Conservation (phyloP, 2,113 vertebrate genomes). For the Malaclemys terrapin region DNA sequence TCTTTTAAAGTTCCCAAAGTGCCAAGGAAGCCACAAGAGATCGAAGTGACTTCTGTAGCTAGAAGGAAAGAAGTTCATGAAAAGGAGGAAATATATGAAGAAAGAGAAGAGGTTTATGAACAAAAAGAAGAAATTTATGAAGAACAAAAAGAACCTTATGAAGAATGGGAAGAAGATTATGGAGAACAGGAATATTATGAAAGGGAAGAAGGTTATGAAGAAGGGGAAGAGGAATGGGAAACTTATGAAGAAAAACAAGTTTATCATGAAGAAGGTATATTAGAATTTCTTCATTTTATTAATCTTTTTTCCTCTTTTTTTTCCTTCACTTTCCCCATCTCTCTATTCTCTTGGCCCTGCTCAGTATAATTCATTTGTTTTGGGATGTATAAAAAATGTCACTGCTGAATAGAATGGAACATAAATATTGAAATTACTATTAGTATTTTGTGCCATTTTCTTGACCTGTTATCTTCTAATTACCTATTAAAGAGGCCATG, state of each 20-base stretch:
- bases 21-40: constrained; percentile 81
- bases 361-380: background rate
- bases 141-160: constrained; percentile 69
- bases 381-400: background rate
- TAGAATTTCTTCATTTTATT: background rate
- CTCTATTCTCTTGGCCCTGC: background rate
- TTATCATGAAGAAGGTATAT: constrained; percentile 79
- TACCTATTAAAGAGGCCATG: background rate
- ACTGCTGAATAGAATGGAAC: background rate
- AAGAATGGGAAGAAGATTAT: constrained; percentile 84
- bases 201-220: constrained; percentile 78
- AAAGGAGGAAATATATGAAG: constrained; percentile 63
- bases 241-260: constrained; percentile 76
- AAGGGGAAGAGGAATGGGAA: constrained; percentile 76
- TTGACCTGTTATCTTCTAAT: background rate
- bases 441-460: background rate
- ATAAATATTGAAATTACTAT: background rate
- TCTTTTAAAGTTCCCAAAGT: constrained; percentile 77
- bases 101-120: constrained; percentile 79
- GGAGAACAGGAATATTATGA: constrained; percentile 81
- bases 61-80: constrained; percentile 78
- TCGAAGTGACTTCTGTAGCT: constrained; percentile 79
- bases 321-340: background rate
- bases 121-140: constrained; percentile 68
- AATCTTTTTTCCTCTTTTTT: background rate